These are phyloP conservation scores for Drosophila pullipes DNA, from an alignment of 2,888 invertebrate genomes.

Conservation along the genomic window DNA sequence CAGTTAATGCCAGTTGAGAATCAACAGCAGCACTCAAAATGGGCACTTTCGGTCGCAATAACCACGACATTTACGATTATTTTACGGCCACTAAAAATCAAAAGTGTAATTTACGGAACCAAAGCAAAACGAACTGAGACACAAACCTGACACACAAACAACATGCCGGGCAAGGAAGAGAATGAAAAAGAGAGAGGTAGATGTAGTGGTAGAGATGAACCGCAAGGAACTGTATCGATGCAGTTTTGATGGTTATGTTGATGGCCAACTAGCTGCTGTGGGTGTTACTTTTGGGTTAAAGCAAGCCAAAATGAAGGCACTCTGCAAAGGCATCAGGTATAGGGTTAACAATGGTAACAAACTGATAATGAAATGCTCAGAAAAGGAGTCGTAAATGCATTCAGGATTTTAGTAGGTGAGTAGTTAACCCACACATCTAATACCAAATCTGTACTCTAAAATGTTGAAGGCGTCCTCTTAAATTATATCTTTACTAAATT, in stretches of 20 bases:
- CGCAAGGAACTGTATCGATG: constrained; percentile 29
- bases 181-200: neutral
- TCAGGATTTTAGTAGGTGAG: neutral
- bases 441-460: neutral
- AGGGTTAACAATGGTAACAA: neutral
- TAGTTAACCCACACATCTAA: neutral
- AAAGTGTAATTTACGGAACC: constrained; percentile 85
- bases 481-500: neutral
- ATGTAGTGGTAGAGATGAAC: constrained; percentile 2
- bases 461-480: neutral
- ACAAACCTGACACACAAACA: constrained; percentile 31
- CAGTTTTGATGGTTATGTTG: constrained; percentile 30
- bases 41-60: constrained; percentile 85
- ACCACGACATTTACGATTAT: constrained; percentile 86
- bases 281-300: constrained; percentile 13
- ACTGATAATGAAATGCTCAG: neutral
- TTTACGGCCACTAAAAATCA: constrained; percentile 86
- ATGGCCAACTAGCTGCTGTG: constrained; percentile 6
- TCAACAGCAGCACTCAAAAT: constrained; percentile 77
- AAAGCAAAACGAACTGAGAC: constrained; percentile 65
- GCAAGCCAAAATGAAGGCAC: constrained; percentile 10
- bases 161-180: neutral
- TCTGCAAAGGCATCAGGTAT: neutral
- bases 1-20: constrained; percentile 68
- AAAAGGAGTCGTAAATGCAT: neutral